Conservation (phyloP, 1,140 invertebrate species). For the Chionoecetes opilio region DNA sequence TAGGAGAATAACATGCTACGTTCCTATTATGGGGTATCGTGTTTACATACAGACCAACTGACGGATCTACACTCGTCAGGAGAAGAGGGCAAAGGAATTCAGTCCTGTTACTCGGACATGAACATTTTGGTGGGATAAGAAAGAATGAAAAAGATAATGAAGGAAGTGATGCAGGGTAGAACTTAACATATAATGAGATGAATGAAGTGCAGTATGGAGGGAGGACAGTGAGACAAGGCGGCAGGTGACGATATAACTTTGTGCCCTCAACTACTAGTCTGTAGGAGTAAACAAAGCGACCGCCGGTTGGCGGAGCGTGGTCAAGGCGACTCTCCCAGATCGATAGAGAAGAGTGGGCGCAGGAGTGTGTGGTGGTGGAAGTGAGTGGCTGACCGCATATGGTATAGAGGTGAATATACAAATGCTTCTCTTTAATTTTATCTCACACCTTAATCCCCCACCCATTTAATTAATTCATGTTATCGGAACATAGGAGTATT, state of each 20-base stretch:
- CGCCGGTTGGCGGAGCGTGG: neutral
- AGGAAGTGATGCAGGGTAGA: neutral
- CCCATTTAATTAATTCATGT: too few species aligned
- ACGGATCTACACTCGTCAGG: neutral
- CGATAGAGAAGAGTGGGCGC: constrained; percentile 24
- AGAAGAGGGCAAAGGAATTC: neutral
- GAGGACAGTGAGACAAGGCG: neutral
- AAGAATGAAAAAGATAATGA: neutral
- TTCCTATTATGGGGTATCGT: neutral
- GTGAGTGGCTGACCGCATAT: constrained; percentile 41
- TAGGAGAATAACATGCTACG: neutral
- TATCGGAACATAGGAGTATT: too few species aligned
- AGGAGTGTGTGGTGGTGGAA: neutral
- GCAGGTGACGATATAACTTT: neutral
- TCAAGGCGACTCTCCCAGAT: constrained; percentile 14
- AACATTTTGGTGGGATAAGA: too few species aligned
- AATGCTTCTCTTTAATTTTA: neutral
- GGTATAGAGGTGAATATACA: neutral
- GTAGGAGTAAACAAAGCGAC: neutral
- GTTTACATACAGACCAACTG: neutral
- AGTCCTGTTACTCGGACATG: neutral
- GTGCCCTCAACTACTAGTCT: neutral
- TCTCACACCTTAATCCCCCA: too few species aligned
- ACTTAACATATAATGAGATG: neutral
- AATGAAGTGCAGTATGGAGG: neutral